A percentile compares a stretch with the other conserved stretches of the same genome.
These are phyloP conservation scores for Phrynocephalus vlangalii DNA, from an alignment of 2,797 vertebrate species.

Conservation along the genomic window DNA sequence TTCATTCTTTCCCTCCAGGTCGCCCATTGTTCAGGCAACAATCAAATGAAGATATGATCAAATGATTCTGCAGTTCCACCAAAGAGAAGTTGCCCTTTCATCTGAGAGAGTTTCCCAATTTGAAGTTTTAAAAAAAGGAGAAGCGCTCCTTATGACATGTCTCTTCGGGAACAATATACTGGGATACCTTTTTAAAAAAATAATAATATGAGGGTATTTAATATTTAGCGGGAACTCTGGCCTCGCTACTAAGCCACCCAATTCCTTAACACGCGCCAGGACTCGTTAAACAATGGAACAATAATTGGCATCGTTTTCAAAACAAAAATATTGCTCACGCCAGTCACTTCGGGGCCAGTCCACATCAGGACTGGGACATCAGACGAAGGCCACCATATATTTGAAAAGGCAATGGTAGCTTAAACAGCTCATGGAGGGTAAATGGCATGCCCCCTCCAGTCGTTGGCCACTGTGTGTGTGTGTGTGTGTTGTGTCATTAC, in stretches of 20 bases:
- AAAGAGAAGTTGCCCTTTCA: conserved; percentile 49
- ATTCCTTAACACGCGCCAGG: too few species aligned
- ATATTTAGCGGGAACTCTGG: not conserved
- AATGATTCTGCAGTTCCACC: conserved; percentile 18
- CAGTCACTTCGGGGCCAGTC: too few species aligned
- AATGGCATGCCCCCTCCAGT: too few species aligned
- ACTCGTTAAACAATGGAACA: not conserved
- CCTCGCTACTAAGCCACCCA: not conserved
- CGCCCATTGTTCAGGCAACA: conserved; percentile 40
- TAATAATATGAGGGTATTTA: not conserved
- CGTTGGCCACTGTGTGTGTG: too few species aligned
- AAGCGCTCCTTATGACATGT: too few species aligned
- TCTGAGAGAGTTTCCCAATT: conserved; percentile 45
- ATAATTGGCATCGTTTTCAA: too few species aligned
- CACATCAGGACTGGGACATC: not conserved
- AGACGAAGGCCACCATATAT: not conserved
- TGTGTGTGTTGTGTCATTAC: too few species aligned
- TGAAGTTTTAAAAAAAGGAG: conserved; percentile 14
- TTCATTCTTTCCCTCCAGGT: conserved; percentile 40
- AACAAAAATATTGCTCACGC: too few species aligned
- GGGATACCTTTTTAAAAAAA: conserved; percentile 7
- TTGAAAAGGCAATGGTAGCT: not conserved
- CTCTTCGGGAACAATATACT: not conserved
- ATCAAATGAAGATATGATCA: conserved; percentile 50
- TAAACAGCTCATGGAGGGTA: too few species aligned